Evolutionary conservation across 2,113 vertebrate genomes (phyloP).

Genomic region (Phalacrocorax brasilianus): DNA sequence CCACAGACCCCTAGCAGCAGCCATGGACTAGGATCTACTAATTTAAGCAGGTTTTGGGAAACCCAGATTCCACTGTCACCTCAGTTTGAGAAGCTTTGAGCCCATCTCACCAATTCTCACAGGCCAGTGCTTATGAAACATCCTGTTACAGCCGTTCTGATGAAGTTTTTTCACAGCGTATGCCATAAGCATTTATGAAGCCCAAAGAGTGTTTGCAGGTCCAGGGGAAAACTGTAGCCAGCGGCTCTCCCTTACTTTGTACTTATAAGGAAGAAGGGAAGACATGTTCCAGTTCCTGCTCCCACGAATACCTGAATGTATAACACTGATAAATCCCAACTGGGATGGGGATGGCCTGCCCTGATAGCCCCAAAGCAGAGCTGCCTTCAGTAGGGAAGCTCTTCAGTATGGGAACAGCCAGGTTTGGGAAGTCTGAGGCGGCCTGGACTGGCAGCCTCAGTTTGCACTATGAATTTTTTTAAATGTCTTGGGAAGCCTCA

Average conservation of each 20-base stretch:
- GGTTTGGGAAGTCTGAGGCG: not conserved
- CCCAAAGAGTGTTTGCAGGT: not conserved
- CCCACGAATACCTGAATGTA: not conserved
- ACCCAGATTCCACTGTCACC: not conserved
- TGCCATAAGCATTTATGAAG: not conserved
- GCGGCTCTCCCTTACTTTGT: not conserved
- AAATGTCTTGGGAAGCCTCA: not conserved
- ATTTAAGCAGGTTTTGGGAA: not conserved
- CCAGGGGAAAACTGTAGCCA: not conserved
- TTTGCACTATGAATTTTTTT: not conserved
- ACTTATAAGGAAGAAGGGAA: not conserved
- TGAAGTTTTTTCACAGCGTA: rapidly evolving
- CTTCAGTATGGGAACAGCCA: not conserved
- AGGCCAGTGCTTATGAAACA: not conserved
- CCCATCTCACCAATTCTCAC: not conserved
- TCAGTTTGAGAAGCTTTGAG: not conserved
- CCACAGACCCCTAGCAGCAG: not conserved
- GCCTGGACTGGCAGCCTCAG: not conserved
- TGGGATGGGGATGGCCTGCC: not conserved
- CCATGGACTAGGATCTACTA: not conserved
- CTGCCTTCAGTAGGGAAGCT: not conserved
- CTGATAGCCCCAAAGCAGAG: not conserved
- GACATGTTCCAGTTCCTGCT: not conserved
- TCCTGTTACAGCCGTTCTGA: not conserved
- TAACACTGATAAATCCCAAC: not conserved